Conservation (phyloP, 2,113 vertebrate genomes). For the Pogonocichla stellata region DNA sequence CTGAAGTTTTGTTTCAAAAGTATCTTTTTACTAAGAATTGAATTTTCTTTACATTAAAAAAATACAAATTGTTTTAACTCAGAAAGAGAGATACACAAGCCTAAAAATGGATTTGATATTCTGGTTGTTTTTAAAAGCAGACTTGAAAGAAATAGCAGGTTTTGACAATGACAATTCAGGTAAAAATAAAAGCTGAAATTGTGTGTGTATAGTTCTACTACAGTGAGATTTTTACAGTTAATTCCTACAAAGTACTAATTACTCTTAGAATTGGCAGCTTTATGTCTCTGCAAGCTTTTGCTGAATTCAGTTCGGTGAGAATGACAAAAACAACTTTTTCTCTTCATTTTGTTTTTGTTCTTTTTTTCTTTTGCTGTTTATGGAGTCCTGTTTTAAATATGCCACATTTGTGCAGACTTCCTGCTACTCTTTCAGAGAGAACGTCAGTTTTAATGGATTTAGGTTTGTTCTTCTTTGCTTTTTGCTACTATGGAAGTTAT, state of each 20-base stretch:
- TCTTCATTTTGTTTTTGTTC: background rate
- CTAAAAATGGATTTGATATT: background rate
- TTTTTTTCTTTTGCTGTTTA: background rate
- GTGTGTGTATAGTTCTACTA: background rate
- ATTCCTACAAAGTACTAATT: background rate
- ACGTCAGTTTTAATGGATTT: background rate
- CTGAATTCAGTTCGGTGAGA: background rate
- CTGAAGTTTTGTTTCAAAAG: background rate
- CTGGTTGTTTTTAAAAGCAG: background rate
- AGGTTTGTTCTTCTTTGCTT: background rate
- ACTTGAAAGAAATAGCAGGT: background rate
- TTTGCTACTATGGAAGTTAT: background rate
- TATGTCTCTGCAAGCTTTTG: background rate
- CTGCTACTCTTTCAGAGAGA: background rate
- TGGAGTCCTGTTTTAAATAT: background rate
- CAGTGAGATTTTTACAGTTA: background rate
- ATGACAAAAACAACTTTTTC: background rate
- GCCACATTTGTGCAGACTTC: background rate
- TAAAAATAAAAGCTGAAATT: background rate
- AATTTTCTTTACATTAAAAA: background rate
- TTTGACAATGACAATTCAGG: background rate
- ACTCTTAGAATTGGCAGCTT: background rate
- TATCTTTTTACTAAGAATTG: background rate
- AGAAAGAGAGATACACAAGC: background rate
- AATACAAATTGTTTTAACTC: background rate